Base-by-base conservation (phyloP, 2,888 invertebrate genomes). In the Odontocolon sp. region DNA sequence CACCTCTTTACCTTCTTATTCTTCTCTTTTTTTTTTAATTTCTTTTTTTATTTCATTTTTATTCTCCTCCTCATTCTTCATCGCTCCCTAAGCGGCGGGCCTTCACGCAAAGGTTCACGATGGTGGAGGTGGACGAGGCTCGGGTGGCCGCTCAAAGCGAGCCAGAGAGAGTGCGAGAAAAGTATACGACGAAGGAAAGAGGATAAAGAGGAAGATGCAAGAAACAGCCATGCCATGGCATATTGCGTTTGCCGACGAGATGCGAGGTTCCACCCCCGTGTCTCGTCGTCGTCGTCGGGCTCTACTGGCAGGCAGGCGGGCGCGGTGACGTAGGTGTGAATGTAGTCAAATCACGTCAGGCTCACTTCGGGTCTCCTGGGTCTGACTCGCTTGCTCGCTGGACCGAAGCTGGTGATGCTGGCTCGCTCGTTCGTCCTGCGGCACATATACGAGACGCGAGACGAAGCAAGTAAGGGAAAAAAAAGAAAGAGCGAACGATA, bases 311-410 rank as follows among this genome's bases (percentile, higher is more conserved):
- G 50, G 40, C 59, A 54, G 66, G 42, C 80, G 81, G 80, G 81
- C 79, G 81, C 79, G 81, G 81, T 77, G 80, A 76, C 81, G 84
- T 87, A 87, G 88, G 87, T 88, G 88, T 85, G 88, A 88, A 88
- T 85, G 83, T 85, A 87, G 87, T 88, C 88, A 88, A 88, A 87
- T 88, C 88, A 85, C 86, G 86, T 87, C 86, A 85, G 81, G 81
- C 83, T 86, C 85, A 80, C 81, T 79, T 83, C 73, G 83, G 78
- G 79, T 69, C 23, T 52, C 28, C 70, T 36, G 64, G 57, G 36
- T 66, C 54, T 54, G 42, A 54, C 42, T 36, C 47, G 45, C n/a
- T 6, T 31, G 40, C 31, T 61, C 45, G 6, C 57, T n/a, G 11
- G 31, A 45, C 42, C 40, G 21, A 18, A n/a, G 36, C 66, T 9